These are phyloP conservation scores for Florisuga fusca DNA, from an alignment of 2,797 vertebrate genomes.

Conservation along the genomic window DNA sequence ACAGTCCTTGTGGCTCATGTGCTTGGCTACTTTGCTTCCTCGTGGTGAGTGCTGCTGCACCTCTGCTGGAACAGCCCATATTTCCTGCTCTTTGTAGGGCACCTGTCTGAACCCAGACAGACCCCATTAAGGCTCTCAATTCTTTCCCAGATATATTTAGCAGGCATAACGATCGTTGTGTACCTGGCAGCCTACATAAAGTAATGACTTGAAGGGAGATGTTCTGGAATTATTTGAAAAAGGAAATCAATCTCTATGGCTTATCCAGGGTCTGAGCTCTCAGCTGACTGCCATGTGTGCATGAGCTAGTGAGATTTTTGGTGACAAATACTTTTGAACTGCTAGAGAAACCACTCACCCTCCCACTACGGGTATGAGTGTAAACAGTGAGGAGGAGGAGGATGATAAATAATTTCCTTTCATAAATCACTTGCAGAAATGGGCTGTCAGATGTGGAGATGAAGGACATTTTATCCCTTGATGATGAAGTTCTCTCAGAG, in stretches of 20 bases:
- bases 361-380: neutral
- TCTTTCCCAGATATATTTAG: neutral
- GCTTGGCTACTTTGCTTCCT: slow-evolving; percentile 82
- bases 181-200: neutral
- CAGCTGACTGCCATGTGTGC: neutral
- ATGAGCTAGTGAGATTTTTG: neutral
- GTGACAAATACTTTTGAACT: neutral
- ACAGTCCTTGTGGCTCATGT: slow-evolving; percentile 76
- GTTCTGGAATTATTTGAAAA: neutral
- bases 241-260: neutral
- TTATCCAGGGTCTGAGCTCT: neutral
- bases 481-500: slow-evolving; percentile 83
- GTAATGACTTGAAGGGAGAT: neutral
- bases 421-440: slow-evolving; percentile 69
- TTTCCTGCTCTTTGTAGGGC: neutral
- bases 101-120: neutral
- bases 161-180: neutral
- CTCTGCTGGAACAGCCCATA: neutral
- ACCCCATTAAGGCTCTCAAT: neutral
- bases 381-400: neutral
- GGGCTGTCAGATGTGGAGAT: slow-evolving; percentile 86
- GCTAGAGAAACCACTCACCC: neutral
- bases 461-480: slow-evolving; percentile 86
- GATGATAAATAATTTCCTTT: neutral
- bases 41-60: slow-evolving; percentile 70